phyloP scores from a whole-genome alignment of 2,797 vertebrate species.

The Antrozous pallidus region DNA sequence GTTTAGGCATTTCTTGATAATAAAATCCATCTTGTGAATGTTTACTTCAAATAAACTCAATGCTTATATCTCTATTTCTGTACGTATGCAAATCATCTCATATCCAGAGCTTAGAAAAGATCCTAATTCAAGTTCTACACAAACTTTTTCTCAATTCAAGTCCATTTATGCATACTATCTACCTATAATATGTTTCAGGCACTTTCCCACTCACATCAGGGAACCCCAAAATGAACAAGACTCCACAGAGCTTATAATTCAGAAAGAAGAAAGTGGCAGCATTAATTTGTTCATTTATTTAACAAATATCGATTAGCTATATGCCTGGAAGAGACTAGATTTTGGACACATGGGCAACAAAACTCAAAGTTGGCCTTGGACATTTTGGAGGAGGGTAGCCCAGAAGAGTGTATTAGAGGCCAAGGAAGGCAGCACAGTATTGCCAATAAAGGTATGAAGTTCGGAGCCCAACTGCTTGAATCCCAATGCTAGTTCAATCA shows the following conservation, averaged over 20 bases:
- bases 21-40: neutral
- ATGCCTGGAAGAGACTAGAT: neutral
- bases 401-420: neutral
- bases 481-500: neutral
- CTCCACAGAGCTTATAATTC: neutral
- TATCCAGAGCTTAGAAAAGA: neutral
- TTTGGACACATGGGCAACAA: neutral
- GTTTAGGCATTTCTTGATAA: neutral
- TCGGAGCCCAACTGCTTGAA: neutral
- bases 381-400: neutral
- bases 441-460: neutral
- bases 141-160: neutral
- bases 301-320: neutral
- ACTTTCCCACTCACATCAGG: neutral
- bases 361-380: neutral
- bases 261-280: neutral
- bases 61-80: neutral
- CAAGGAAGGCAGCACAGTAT: neutral
- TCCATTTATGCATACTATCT: neutral
- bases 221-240: neutral
- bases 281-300: neutral
- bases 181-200: neutral
- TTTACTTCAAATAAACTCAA: constrained; percentile 1
- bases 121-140: neutral
- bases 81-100: neutral